Percentiles rank a stretch among this genome's conserved stretches.
Conservation (phyloP, 2,797 vertebrate genomes). For the Malurus splendens region DNA sequence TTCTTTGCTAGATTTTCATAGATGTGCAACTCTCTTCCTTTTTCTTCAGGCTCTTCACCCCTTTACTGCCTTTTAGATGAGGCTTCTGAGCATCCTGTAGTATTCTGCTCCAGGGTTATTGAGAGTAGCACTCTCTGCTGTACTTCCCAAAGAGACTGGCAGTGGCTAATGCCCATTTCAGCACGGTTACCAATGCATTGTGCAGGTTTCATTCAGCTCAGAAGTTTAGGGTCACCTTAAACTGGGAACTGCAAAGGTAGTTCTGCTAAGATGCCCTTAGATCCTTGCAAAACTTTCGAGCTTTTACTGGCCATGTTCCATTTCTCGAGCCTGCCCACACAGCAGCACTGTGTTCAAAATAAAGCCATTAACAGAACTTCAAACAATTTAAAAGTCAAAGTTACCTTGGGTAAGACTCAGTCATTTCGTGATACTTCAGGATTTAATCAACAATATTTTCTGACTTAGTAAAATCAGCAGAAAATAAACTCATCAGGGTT, state of each 20-base stretch:
- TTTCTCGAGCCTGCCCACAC: background rate
- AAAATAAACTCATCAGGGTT: background rate
- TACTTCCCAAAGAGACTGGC: background rate
- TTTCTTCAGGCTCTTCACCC: background rate
- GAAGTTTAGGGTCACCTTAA: background rate
- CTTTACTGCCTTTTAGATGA: background rate
- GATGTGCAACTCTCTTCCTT: background rate
- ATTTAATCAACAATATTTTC: background rate
- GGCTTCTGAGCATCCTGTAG: background rate
- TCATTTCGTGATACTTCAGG: background rate
- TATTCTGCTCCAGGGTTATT: background rate
- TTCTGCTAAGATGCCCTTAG: background rate
- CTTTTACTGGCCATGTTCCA: accelerated
- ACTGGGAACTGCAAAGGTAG: background rate
- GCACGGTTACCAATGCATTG: accelerated
- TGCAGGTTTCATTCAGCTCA: background rate
- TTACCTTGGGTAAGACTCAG: background rate
- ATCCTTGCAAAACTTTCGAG: background rate
- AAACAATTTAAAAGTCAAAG: background rate
- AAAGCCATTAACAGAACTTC: background rate
- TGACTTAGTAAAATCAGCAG: background rate
- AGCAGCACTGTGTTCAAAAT: background rate
- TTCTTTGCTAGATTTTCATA: background rate
- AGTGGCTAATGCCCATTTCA: background rate
- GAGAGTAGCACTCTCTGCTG: background rate